These are phyloP conservation scores for Empis livida DNA, from an alignment of 2,888 invertebrate genomes.

Conservation along the genomic window DNA sequence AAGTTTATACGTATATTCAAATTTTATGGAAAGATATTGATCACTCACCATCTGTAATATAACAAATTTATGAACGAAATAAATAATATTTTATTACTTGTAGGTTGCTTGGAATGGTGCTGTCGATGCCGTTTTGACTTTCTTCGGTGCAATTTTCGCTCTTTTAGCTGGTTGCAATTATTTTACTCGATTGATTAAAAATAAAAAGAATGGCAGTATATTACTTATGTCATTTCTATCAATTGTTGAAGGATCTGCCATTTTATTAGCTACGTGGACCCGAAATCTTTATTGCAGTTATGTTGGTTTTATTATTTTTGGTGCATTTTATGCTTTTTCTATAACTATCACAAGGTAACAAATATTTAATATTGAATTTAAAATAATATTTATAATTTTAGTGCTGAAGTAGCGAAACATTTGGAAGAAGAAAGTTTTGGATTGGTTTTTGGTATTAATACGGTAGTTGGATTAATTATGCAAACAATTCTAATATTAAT, in stretches of 20 bases:
- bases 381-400: not conserved
- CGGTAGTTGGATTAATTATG: slow-evolving; percentile 60
- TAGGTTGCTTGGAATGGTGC: slow-evolving; percentile 51
- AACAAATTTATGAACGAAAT: too few species aligned
- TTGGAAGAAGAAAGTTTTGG: slow-evolving; percentile 77
- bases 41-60: slow-evolving; percentile 22
- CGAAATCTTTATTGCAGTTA: slow-evolving; percentile 57
- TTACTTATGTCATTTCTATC: slow-evolving; percentile 37
- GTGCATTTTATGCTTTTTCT: slow-evolving; percentile 60
- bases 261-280: slow-evolving; percentile 44
- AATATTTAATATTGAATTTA: not conserved
- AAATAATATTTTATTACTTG: slow-evolving; percentile 7
- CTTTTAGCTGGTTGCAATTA: slow-evolving; percentile 39
- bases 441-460: slow-evolving; percentile 82
- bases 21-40: slow-evolving; percentile 51
- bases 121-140: slow-evolving; percentile 64
- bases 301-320: slow-evolving; percentile 57
- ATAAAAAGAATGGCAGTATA: slow-evolving; percentile 30
- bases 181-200: slow-evolving; percentile 24
- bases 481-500: slow-evolving; percentile 61
- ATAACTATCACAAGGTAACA: slow-evolving; percentile 26
- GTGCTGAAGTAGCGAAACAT: slow-evolving; percentile 69
- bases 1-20: slow-evolving; percentile 59
- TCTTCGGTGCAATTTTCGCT: slow-evolving; percentile 51
- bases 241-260: slow-evolving; percentile 42